Base-by-base conservation (phyloP, 2,888 invertebrate species). In the Oligia fasciuncula region DNA sequence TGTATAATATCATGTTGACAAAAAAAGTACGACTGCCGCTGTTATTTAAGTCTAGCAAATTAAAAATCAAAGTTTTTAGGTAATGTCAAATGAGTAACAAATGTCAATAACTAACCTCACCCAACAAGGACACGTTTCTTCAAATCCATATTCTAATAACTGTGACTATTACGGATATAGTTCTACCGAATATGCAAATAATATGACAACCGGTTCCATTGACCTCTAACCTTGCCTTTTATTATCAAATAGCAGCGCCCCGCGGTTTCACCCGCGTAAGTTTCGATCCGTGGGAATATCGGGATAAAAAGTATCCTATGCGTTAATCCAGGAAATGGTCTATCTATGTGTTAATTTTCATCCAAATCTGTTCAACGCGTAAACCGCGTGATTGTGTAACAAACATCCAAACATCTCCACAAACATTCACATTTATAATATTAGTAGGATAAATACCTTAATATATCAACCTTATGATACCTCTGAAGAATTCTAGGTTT, bases 151-250 rank as follows among this genome's bases (percentile, higher is more conserved):
- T 40, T n/a, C n/a, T 60, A 4, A 46, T n/a, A 62, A 40, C 23
- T 40, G 14, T 51, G 11, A 57, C 54, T 29, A 9, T 43, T 60
- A 65, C 68, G 46, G 67, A 78, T 68, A 6, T 71, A n/a, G 11
- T 60, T 70, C n/a, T 2, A 73, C 3, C 40, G 40, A 51, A 57
- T 71, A 70, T 65, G 40, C 23, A 29, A 73, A 49, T 81, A 1
- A 54, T 54, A 63, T 35, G 0, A 54, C 13, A 73, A 70, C 76
- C n/a, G 17, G 73, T 57, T 73, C 8, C 29, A 60, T 43, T 80
- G 72, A 75, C 68, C 72, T 8, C 46, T 51, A 49, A 23, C 75
- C 76, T 83, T 83, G 65, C 5, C 43, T 43, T 78, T 72, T 51
- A 70, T 66, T 14, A 14, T 40, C 14, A 49, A 40, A 40, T 40